phyloP scores from a whole-genome alignment of 2,797 vertebrate species.

The Rhynchotus rufescens region DNA sequence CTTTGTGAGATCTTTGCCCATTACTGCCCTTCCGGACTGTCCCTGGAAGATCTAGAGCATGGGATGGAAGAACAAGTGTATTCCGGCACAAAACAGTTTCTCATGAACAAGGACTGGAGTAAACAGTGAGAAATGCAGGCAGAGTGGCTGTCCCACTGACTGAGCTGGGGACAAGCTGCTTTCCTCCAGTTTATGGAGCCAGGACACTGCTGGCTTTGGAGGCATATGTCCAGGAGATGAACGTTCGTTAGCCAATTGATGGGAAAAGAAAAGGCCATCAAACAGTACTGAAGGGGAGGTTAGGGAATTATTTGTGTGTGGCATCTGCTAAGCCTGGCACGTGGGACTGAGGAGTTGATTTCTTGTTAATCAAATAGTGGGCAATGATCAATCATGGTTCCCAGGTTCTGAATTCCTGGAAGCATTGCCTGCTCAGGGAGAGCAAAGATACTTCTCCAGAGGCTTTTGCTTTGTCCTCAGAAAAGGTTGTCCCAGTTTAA shows the following conservation, averaged over 20 bases:
- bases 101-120: neutral
- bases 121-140: neutral
- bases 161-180: neutral
- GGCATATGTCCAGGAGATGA: neutral
- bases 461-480: neutral
- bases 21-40: neutral
- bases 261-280: no score
- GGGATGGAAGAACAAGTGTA: neutral
- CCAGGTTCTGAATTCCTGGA: neutral
- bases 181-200: neutral
- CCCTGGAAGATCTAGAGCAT: neutral
- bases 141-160: neutral
- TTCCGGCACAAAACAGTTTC: no score
- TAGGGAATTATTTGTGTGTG: neutral
- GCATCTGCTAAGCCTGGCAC: neutral
- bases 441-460: neutral
- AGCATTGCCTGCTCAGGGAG: neutral
- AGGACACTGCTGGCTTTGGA: neutral
- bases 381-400: neutral
- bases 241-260: neutral
- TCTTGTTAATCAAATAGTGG: neutral
- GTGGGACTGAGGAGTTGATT: neutral
- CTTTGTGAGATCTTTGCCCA: neutral
- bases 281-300: rapidly evolving
- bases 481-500: no score